Evolutionary conservation across 2,888 invertebrate genomes (phyloP).

Genomic region (Octonoba sinensis): DNA sequence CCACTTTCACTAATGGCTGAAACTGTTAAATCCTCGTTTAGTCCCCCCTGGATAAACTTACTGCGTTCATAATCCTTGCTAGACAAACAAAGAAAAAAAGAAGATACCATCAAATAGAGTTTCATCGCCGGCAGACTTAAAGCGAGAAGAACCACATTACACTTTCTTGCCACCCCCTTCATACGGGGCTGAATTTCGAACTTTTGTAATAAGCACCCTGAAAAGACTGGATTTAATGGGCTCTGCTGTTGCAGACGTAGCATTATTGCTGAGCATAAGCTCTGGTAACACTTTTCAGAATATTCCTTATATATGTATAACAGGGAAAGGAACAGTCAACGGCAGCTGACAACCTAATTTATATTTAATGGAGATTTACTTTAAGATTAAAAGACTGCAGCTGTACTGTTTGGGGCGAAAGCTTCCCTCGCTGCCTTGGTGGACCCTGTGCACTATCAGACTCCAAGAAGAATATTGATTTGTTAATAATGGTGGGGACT

Average conservation of each 20-base stretch:
- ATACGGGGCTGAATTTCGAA: constrained; percentile 3
- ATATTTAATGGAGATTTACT: constrained; percentile 65
- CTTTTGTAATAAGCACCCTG: constrained; percentile 29
- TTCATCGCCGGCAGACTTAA: background rate
- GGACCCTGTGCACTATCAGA: constrained; percentile 5
- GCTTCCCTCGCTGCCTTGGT: constrained; percentile 13
- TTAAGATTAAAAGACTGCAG: constrained; percentile 59
- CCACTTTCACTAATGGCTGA: no score
- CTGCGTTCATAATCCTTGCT: no score
- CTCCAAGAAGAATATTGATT: constrained; percentile 55
- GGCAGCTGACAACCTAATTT: constrained; percentile 63
- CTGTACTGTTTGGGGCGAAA: constrained; percentile 30
- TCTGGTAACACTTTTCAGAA: constrained; percentile 28
- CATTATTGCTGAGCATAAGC: constrained; percentile 38
- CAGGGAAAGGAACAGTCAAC: constrained; percentile 39
- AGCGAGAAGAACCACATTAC: background rate
- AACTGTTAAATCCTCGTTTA: no score
- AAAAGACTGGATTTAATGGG: constrained; percentile 2
- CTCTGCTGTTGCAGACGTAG: constrained; percentile 14
- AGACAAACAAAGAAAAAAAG: constrained; percentile 2
- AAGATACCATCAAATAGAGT: constrained; percentile 19
- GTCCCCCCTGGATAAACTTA: no score
- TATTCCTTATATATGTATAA: constrained; percentile 13
- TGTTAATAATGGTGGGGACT: constrained; percentile 62
- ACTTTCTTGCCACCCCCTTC: background rate